Evolutionary conservation across 2,797 vertebrate genomes (phyloP), one percentile per base, ranked within the genome.

Genomic region (Eutrigla gurnardus): DNA sequence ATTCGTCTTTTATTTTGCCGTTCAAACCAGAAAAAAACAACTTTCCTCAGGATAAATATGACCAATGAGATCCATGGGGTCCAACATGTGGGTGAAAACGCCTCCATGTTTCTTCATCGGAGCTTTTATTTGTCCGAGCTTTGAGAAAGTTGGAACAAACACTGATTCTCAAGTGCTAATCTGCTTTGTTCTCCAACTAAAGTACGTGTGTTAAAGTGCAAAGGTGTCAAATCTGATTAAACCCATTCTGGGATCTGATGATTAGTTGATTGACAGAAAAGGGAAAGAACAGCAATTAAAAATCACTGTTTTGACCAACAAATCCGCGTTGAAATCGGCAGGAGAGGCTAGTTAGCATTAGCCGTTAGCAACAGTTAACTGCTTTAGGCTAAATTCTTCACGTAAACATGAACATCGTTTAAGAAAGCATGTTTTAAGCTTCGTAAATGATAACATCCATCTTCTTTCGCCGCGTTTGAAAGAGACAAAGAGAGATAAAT

Each of bases 41-140:
- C 65, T 63, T 68, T 81, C 46, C 37, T n/a, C 6, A 8, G 58
- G 55, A 78, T 54, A 72, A 69, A 80, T 45, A 43, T 65, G 52
- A 54, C 63, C 42, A 70, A 80, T 54, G 55, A 72, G 59, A 57
- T 53, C 73, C 57, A n/a, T 14, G 18, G 75, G 72, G 78, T 74
- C 50, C 1, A 35, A 45, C n/a, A 7, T 13, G 4, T 1, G 53
- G 15, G 45, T 42, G 61, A 68, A 65, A 67, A 64, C 0, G 54
- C 52, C 58, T 25, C 63, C 14, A 46, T n/a, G 54, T 32, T 15
- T 67, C 71, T 53, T 12, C 42, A 57, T 2, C 46, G 35, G 14
- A n/a, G 50, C 33, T 9, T 60, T 42, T 65, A 62, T 61, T 74
- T 65, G 39, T 46, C 35, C 33, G 7, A 54, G 62, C 55, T 64